Conservation (phyloP, 2,888 invertebrate genomes). For the Hydroisotoma schaefferi region DNA sequence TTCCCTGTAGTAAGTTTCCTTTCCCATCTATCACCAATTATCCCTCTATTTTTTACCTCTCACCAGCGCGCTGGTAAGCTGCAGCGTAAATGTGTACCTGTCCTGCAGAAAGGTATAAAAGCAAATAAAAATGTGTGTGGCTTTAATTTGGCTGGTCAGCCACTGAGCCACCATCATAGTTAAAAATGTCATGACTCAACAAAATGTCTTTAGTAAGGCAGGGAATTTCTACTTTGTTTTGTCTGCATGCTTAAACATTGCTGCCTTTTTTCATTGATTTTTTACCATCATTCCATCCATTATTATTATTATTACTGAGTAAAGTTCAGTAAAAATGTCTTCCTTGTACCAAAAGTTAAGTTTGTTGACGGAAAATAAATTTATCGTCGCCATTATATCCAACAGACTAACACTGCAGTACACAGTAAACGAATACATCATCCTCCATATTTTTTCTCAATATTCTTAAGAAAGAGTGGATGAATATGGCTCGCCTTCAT, state of each 20-base stretch:
- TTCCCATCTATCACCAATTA: too few species aligned
- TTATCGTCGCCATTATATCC: too few species aligned
- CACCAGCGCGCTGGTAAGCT: too few species aligned
- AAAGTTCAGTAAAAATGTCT: conserved; percentile 2
- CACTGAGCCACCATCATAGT: not conserved
- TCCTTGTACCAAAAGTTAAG: not conserved
- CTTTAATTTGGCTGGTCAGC: conserved; percentile 1
- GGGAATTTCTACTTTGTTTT: conserved; percentile 8
- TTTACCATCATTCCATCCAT: too few species aligned
- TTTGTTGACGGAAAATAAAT: not conserved
- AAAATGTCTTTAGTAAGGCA: not conserved
- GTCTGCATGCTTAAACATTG: conserved; percentile 3
- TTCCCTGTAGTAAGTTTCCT: too few species aligned
- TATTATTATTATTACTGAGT: not conserved
- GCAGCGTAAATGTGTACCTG: too few species aligned
- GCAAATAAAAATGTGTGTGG: not conserved
- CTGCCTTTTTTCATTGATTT: not conserved
- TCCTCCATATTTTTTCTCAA: too few species aligned
- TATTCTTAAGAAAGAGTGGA: not conserved
- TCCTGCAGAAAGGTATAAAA: not conserved
- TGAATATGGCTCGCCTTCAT: conserved; percentile 38
- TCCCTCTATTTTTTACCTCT: too few species aligned
- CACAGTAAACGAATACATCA: too few species aligned
- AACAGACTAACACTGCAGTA: too few species aligned
- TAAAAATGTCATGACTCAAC: conserved; percentile 7